Evolutionary conservation across 2,797 vertebrate species (phyloP), one percentile per base, ranked within the genome.

Genomic region (Periophthalmus magnuspinnatus): DNA sequence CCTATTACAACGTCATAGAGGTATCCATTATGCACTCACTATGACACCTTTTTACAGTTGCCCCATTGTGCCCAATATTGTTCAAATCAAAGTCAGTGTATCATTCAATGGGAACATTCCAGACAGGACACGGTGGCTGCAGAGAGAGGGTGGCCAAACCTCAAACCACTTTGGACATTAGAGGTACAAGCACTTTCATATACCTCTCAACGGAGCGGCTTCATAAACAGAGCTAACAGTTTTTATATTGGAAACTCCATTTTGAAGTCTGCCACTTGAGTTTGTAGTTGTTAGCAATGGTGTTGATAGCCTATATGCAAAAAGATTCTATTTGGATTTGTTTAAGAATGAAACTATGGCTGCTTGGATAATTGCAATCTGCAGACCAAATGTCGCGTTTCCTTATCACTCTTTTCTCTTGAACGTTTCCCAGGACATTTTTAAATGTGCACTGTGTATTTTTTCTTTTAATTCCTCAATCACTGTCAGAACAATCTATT

Each of bases 1-100:
- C 68, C 65, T 68, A 72, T 77, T 61, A 68, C 71, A 77, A 72
- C 55, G 69, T 72, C 68, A 65, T 10, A 41, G 70, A 72, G 72
- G 65, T 16, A 78, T 80, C 71, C 22, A 61, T 81, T 85, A 69
- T 61, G 72, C 65, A 19, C 48, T 50, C 16, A 59, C 45, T 82
- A 75, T 72, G 86, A 86, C 86, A 88, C 88, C 87, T 90, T 86
- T 57, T 80, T 84, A 91, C 88, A 91, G 87, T 90, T 60, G 73
- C 70, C 28, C 76, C 84, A 88, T 87, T 90, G 89, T 90, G 71
- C 79, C 82, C 68, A 75, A 76, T 82, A 76, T 82, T 76, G 74
- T 83, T 85, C 76, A 10, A 85, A 85, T 88, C 83, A 87, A 86
- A 89, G 82, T 84, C 72, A 77, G 58, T 77, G 33, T 73, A 73